Base-by-base conservation (phyloP, 2,888 invertebrate genomes). In the Priocnemis perturbator region DNA sequence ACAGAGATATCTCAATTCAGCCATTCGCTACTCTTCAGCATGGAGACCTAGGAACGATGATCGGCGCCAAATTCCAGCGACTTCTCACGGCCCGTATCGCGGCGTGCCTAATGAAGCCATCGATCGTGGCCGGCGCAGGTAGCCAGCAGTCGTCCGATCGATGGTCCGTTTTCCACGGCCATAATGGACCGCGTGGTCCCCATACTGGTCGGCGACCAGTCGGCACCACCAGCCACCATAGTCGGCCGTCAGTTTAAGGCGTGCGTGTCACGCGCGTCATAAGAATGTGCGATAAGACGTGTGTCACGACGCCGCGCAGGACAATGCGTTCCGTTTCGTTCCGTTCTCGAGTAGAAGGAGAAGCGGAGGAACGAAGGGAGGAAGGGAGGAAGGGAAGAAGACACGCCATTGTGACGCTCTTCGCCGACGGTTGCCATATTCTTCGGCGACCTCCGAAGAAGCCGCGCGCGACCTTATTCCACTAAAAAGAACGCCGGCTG, bases 211-310 rank as follows among this genome's bases (percentile, higher is more conserved):
- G 52, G 37, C 20, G 19, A 4, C 19, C 19, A 57, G 26, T 26
- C 26, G 26, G 26, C 26, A 26, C 26, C 2, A 26, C 26, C 3
- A 48, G 15, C 17, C 48, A 48, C 15, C 17, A 15, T 15, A 48
- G 17, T 48, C 48, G 48, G 48, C n/a, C 15, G 17, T 15, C n/a
- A 48, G n/a, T 15, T 17, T 50, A 50, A 50, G 50, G 50, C 73
- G 77, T 47, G 78, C 74, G 79, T 81, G 86, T 81, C 85, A 84
- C 84, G 85, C 82, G 82, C 82, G 80, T 83, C 80, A 79, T 78
- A 84, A 84, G 86, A 84, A 86, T 85, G 37, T 37, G 84, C 85
- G 84, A 86, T 82, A 84, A 84, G 83, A 81, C 81, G 81, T 78
- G 81, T 81, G 81, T 81, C 82, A 74, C 76, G 73, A 58, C 69